Base-by-base conservation (phyloP, 2,797 vertebrate genomes). In the Typhlichthys eigenmanni region DNA sequence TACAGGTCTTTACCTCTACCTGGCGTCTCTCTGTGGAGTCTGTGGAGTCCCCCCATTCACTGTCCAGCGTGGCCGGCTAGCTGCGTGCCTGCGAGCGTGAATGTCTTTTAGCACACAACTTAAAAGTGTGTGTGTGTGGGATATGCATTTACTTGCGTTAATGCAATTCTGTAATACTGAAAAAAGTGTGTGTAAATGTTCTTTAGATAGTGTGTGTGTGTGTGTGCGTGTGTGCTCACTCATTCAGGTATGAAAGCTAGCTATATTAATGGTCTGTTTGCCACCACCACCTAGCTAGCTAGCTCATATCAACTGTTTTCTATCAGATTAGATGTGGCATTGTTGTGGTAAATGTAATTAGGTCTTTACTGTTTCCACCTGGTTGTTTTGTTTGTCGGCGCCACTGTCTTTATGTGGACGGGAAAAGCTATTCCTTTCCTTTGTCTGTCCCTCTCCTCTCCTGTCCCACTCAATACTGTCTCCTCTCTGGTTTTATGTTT, bases 21-120 rank as follows among this genome's bases (percentile, higher is more conserved):
- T 90, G 91, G 90, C 79, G 91, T 91, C 89, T 92, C 88, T 91
- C 81, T 92, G 89, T 92, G 88, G 83, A 90, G 90, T 91, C 85
- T 85, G 19, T 29, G 4, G 24, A 29, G 24, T 29, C 58, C 71
- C 60, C 64, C 79, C 85, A 88, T 87, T 88, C 78, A 88, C 82
- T 88, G 89, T 91, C 82, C 55, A 5, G 32, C n/a, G 50, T 74
- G 72, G 71, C 64, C 78, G 62, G 78, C 65, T 87, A 83, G 89
- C 84, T 17, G 81, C 58, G 24, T 64, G 62, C 48, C 24, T 17
- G 62, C 29, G 62, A 47, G 52, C 2, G 53, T 55, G 51, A 11
- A 17, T 13, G 51, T 17, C 5, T 12, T 7, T 14, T 45, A 14
- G 19, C 8, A n/a, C 45, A 43, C 24, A 52, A 24, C 8, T 13